Base-by-base conservation (phyloP, 2,113 vertebrate species). In the Etheostoma cragini region DNA sequence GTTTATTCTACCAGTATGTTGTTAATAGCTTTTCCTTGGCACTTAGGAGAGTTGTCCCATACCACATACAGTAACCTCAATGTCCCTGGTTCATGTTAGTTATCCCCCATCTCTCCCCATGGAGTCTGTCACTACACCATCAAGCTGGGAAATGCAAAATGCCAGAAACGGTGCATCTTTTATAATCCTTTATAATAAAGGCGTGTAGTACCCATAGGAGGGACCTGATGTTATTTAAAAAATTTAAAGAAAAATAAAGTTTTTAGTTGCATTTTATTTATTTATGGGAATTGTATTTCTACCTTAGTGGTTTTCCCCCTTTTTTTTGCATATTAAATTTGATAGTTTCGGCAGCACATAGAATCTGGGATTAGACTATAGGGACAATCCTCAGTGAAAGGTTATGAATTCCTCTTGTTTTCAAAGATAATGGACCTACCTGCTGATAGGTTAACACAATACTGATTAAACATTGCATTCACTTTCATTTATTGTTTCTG, bases 401-500 rank as follows among this genome's bases (percentile, higher is more conserved):
- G 38, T 82, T 80, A 67, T 73, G 68, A 73, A 53, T 72, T 65
- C 64, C 38, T 53, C 6, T 45, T 69, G 35, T 64, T 58, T 72
- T 57, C 83, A 73, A 52, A 72, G 62, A 72, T 60, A 67, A 73
- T 5, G n/a, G 38, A 46, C 50, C 58, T 26, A 35, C 60, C 65
- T n/a, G 54, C 73, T 7, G n/a, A 46, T 53, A 15, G 42, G 53
- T 70, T 53, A 78, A 77, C 17, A 8, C 0, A 8, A 30, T n/a
- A 24, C 67, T 82, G 52, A 80, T 79, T 82, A 85, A 85, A 87
- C 75, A 77, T 77, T 58, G 38, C 26, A 71, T 6, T 14, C 13
- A 14, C 38, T 68, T 24, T 82, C 50, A 53, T 81, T 72, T 77
- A 78, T 84, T 80, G 66, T 63, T 42, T 65, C 72, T 0, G 57